Percentiles rank a stretch among this genome's conserved stretches.
Evolutionary conservation across 2,888 invertebrate species (phyloP).

Genomic region (Erebia palarica): DNA sequence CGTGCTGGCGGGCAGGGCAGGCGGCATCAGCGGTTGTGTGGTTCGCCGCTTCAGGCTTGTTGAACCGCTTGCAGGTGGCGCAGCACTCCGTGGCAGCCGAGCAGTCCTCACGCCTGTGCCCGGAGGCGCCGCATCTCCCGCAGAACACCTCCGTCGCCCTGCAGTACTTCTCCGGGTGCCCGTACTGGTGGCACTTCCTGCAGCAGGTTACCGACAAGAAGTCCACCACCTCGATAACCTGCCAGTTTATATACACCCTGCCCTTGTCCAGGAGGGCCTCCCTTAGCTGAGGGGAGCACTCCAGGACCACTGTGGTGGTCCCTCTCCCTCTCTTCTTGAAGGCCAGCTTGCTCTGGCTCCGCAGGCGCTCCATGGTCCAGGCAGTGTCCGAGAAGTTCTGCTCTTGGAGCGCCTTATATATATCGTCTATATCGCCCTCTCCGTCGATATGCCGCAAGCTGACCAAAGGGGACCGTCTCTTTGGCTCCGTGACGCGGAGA

Average conservation of each 20-base stretch:
- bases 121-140: background rate
- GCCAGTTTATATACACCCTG: too few relatives aligned
- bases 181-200: too few relatives aligned
- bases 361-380: too few relatives aligned
- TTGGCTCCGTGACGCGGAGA: slow-evolving; percentile 16
- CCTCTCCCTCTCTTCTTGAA: slow-evolving; percentile 16
- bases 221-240: too few relatives aligned
- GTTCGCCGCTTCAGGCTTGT: background rate
- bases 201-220: too few relatives aligned
- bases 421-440: background rate
- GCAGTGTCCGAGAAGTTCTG: too few relatives aligned
- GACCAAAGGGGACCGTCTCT: slow-evolving; percentile 4
- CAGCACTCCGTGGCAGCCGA: background rate
- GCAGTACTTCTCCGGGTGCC: too few relatives aligned
- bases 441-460: background rate
- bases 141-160: too few relatives aligned
- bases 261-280: too few relatives aligned
- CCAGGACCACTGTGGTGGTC: slow-evolving; percentile 19
- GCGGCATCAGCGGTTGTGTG: background rate
- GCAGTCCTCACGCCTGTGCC: background rate
- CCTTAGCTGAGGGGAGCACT: too few relatives aligned
- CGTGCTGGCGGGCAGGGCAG: slow-evolving; percentile 4
- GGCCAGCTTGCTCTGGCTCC: too few relatives aligned
- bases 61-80: slow-evolving; percentile 15
- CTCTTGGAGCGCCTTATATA: slow-evolving; percentile 14